A percentile compares a stretch with the other conserved stretches of the same genome.
Evolutionary conservation across 1,140 invertebrate species (phyloP).

Genomic region (Drosophila bocqueti): DNA sequence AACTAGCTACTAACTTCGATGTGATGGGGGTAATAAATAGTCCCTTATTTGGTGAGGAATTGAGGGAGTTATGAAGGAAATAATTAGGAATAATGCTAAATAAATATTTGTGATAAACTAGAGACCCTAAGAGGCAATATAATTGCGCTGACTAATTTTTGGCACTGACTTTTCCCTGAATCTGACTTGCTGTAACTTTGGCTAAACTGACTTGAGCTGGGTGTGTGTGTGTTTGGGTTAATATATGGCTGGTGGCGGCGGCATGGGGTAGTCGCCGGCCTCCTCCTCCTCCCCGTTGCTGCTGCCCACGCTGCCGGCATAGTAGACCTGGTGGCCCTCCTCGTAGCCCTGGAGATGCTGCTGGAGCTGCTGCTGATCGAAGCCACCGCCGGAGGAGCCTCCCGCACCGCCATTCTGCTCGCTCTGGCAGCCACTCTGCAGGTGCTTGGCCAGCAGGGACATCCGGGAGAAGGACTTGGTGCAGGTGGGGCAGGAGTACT

Average conservation of each 20-base stretch:
- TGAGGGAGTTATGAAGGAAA: conserved; percentile 1
- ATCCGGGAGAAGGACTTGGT: conserved; percentile 98
- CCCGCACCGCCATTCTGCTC: conserved; percentile 24
- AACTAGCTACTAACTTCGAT: conserved; percentile 40
- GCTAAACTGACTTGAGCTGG: conserved; percentile 30
- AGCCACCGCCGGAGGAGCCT: conserved; percentile 22
- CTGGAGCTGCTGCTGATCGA: conserved; percentile 71
- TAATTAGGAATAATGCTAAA: conserved; percentile 8
- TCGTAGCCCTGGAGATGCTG: conserved; percentile 71
- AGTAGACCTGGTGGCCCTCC: conserved; percentile 61
- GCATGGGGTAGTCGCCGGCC: conserved; percentile 45
- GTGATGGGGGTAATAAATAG: background rate
- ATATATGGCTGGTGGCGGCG: conserved; percentile 47
- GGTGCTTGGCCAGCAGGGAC: conserved; percentile 97
- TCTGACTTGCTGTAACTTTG: conserved; percentile 47
- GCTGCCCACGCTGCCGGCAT: conserved; percentile 75
- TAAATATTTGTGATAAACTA: conserved; percentile 37
- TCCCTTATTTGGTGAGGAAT: too few relatives aligned
- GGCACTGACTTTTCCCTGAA: conserved; percentile 73
- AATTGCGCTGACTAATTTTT: conserved; percentile 82
- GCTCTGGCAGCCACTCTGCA: conserved; percentile 92
- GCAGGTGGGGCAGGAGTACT: conserved; percentile 97
- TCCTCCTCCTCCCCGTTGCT: conserved; percentile 74
- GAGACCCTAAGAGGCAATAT: conserved; percentile 72
- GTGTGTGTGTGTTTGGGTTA: conserved; percentile 5